phyloP scores from a whole-genome alignment of 2,888 invertebrate species.

The Amblyteles armatorius region DNA sequence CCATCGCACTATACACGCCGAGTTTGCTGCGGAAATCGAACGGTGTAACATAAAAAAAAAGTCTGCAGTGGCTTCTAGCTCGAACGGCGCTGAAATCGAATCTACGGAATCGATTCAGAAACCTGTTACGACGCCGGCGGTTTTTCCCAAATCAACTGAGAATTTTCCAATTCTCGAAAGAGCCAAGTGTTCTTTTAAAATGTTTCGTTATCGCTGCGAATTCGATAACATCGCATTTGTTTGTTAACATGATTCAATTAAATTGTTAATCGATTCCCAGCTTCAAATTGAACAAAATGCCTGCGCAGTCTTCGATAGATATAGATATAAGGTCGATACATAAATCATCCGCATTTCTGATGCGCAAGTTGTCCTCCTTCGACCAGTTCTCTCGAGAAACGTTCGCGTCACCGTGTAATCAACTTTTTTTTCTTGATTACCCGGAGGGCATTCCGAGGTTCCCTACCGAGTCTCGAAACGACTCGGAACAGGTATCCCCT shows the following conservation, averaged over 20 bases:
- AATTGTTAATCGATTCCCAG: neutral
- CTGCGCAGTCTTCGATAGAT: neutral
- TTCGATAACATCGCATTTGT: neutral
- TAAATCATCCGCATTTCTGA: neutral
- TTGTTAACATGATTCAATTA: neutral
- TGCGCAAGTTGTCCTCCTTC: neutral
- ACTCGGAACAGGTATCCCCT: slow-evolving; percentile 18
- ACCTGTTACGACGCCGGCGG: neutral
- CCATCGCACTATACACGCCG: slow-evolving; percentile 18
- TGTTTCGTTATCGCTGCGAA: neutral
- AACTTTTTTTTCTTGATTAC: neutral
- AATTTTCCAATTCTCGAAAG: slow-evolving; percentile 5
- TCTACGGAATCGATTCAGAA: slow-evolving; percentile 43
- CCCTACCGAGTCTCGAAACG: neutral
- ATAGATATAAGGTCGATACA: neutral
- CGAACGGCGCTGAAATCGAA: slow-evolving; percentile 24
- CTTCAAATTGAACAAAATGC: neutral
- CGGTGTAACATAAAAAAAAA: slow-evolving; percentile 34
- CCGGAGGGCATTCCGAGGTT: neutral
- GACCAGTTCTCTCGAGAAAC: slow-evolving; percentile 8
- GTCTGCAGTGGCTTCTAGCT: neutral
- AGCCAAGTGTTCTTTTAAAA: neutral
- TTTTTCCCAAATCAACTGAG: slow-evolving; percentile 7
- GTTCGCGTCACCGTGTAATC: neutral
- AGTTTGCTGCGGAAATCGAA: slow-evolving; percentile 30